Percentiles rank a stretch among this genome's conserved stretches.
Conservation (phyloP, 2,797 vertebrate genomes). For the Acanthornis magna region DNA sequence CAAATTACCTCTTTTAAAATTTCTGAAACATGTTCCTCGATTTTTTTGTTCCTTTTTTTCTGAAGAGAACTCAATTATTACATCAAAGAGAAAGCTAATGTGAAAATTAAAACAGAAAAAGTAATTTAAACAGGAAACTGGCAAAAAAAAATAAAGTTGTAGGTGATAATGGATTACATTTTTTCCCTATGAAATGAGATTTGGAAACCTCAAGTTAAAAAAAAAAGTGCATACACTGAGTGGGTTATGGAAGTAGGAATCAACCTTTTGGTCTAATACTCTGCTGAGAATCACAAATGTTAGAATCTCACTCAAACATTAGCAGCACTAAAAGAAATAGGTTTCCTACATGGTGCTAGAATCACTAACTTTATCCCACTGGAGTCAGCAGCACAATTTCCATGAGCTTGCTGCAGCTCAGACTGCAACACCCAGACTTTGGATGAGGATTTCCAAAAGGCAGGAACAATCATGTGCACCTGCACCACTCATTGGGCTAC, state of each 20-base stretch:
- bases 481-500: neutral
- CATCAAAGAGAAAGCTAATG: neutral
- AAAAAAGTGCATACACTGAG: neutral
- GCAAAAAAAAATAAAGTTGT: neutral
- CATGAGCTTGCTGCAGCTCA: rapidly evolving
- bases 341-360: neutral
- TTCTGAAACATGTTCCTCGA: neutral
- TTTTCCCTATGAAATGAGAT: neutral
- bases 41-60: neutral
- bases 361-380: neutral
- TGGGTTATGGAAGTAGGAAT: neutral
- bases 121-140: neutral
- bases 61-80: neutral
- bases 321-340: neutral
- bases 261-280: neutral
- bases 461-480: neutral
- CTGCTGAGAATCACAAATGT: neutral
- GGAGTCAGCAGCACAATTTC: neutral
- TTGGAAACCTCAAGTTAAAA: neutral
- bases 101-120: slow-evolving; percentile 1
- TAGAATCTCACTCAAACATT: neutral
- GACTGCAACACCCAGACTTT: neutral
- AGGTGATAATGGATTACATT: neutral
- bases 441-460: neutral
- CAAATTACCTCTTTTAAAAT: neutral